Percentiles rank a stretch among this genome's conserved stretches.
Evolutionary conservation across 1,140 invertebrate species (phyloP).

Genomic region (Ceratina calcarata): DNA sequence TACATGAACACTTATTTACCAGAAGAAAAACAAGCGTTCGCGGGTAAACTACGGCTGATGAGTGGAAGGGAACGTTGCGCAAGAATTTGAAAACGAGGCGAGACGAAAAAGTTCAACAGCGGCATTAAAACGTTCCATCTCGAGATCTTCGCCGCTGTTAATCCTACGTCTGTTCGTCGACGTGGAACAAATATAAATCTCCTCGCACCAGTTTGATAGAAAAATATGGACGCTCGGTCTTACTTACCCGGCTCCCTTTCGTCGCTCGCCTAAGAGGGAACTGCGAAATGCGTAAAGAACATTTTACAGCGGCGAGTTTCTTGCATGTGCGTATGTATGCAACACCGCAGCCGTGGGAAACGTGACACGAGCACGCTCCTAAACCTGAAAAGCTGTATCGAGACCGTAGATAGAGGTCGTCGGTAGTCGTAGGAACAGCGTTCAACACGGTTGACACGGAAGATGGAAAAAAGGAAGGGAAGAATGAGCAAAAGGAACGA

Average conservation of each 20-base stretch:
- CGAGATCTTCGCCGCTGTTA: neutral
- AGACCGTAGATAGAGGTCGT: slow-evolving; percentile 58
- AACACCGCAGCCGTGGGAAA: slow-evolving; percentile 61
- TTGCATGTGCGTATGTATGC: slow-evolving; percentile 56
- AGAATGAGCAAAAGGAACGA: neutral
- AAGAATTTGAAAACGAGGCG: slow-evolving; percentile 1
- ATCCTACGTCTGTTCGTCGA: neutral
- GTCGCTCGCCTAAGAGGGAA: slow-evolving; percentile 34
- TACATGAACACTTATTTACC: neutral
- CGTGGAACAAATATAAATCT: slow-evolving; percentile 36
- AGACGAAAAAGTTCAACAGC: neutral
- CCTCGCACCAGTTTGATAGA: slow-evolving; percentile 3
- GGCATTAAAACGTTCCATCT: neutral
- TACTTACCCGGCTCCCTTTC: slow-evolving; percentile 9
- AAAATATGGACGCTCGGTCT: slow-evolving; percentile 37
- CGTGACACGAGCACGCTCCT: slow-evolving; percentile 59
- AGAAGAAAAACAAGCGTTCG: neutral
- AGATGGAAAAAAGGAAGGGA: neutral
- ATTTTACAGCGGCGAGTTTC: slow-evolving; percentile 53
- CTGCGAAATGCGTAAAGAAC: slow-evolving; percentile 56
- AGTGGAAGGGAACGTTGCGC: neutral
- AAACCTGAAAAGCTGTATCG: slow-evolving; percentile 61
- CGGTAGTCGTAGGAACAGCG: slow-evolving; percentile 21
- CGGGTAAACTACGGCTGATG: neutral
- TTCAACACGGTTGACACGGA: neutral